Base-by-base conservation (phyloP, 2,797 vertebrate species). In the Diplodus sargus region DNA sequence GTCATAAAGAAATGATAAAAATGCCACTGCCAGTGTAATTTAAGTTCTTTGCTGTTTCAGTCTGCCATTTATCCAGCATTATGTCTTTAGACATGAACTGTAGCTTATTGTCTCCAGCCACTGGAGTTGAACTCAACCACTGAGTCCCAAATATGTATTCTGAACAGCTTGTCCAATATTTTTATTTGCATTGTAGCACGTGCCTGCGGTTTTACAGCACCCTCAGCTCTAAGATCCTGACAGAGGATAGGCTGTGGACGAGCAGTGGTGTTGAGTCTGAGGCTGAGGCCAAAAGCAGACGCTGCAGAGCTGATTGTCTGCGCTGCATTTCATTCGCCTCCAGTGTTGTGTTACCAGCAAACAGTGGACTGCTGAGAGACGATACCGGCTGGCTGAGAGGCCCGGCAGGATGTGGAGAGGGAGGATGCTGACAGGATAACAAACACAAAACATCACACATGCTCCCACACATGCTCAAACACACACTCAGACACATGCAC, bases 271-370 rank as follows among this genome's bases (percentile, higher is more conserved):
- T 68, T 79, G 57, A 49, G 72, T 86, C 87, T 81, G 77, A 71
- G 78, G 64, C 70, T 2, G 34, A 52, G 68, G 79, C 65, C 74
- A 64, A 80, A 80, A 58, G 81, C 86, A 68, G 83, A 68, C 34
- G 11, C 84, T 86, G 79, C 77, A 86, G 85, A 87, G 81, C 76
- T 72, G 79, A 87, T 82, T 80, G 79, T 76, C 60, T 75, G 54
- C 1, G 2, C 67, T 84, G 89, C 79, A 79, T 91, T 91, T 92
- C 83, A 84, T 89, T 90, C 86, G 76, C 74, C 82, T 79, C 61
- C 76, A 89, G 90, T 89, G 89, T 92, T 89, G 70, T 88, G 87
- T 93, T 93, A 89, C 89, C 74, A 66, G 67, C 10, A 12, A 85
- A 68, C 62, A 68, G 64, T 43, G 51, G 74, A 58, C 71, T 70